Base-by-base conservation (phyloP, 2,888 invertebrate genomes). In the Neelides folsomi region DNA sequence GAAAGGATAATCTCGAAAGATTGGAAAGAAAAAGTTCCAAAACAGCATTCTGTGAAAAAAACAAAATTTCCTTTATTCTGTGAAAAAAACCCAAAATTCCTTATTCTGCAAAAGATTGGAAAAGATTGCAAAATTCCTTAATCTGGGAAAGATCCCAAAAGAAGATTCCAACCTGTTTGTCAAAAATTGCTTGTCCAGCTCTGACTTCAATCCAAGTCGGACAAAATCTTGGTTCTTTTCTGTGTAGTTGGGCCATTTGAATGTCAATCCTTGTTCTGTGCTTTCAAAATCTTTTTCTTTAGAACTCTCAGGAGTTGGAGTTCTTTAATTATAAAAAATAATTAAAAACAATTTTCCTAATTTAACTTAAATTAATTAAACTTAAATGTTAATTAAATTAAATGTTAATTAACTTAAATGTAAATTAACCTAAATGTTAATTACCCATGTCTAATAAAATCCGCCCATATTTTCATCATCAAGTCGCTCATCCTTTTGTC, bases 401-500 rank as follows among this genome's bases (percentile, higher is more conserved):
- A n/a, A n/a, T n/a, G n/a, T n/a, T n/a, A n/a, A n/a, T n/a, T n/a
- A n/a, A n/a, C n/a, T n/a, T 42, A 27, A 27, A 27, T 27, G 3
- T 27, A 7, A 27, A 27, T 27, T 5, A 48, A 48, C 18, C 8
- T 37, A 27, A 36, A 18, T n/a, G 48, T 10, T 37, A 57, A 67
- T 62, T 62, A 73, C 73, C 73, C 72, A 49, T 67, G 67, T 49
- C 68, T 66, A 8, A 70, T 70, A 62, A 74, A 74, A 62, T 73
- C 72, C 6, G 70, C 59, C 65, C 65, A 65, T 16, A 64, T 53
- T 15, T 51, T 67, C 67, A 75, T 73, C 69, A 73, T 71, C 58
- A 71, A 70, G 57, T 73, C 70, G 44, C 72, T 72, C 56, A 74
- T 71, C 59, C 73, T 71, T 52, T 69, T 67, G 62, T 75, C 75